These are phyloP conservation scores for Bembecia ichneumoniformis DNA, from an alignment of 2,888 invertebrate species.

Conservation along the genomic window DNA sequence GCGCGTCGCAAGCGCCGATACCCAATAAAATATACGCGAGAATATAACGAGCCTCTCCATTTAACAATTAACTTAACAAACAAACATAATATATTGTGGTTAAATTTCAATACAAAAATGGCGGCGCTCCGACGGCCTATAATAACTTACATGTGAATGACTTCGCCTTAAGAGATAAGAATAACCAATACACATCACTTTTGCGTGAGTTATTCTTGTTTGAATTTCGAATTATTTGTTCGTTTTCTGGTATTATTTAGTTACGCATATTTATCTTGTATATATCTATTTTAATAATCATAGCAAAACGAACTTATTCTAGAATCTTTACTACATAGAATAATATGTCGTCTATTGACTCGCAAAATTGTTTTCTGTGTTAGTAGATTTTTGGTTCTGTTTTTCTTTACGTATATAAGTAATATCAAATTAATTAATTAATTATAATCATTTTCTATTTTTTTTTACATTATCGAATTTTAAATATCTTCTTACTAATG, in stretches of 20 bases:
- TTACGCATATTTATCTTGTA: too few species aligned
- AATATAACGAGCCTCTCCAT: slow-evolving; percentile 63
- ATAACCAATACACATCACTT: slow-evolving; percentile 28
- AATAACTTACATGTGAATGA: slow-evolving; percentile 33
- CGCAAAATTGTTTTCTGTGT: too few species aligned
- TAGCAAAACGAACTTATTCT: too few species aligned
- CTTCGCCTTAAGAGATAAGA: slow-evolving; percentile 26
- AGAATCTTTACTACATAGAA: too few species aligned
- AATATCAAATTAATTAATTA: too few species aligned
- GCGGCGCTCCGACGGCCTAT: slow-evolving; percentile 34
- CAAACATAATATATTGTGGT: slow-evolving; percentile 70
- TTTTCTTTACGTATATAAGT: too few species aligned
- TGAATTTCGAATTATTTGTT: slow-evolving; percentile 33
- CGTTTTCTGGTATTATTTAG: slow-evolving; percentile 1
- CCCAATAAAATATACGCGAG: slow-evolving; percentile 57
- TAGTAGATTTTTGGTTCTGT: too few species aligned
- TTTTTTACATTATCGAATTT: too few species aligned
- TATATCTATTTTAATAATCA: too few species aligned
- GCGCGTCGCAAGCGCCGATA: slow-evolving; percentile 34
- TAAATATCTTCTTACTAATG: too few species aligned
- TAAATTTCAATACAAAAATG: slow-evolving; percentile 66
- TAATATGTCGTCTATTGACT: too few species aligned
- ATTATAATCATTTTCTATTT: too few species aligned
- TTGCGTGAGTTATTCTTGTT: slow-evolving; percentile 33
- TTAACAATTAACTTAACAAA: slow-evolving; percentile 74